These are phyloP conservation scores for Nannospalax galili DNA, from an alignment of 2,113 vertebrate genomes.

Conservation along the genomic window DNA sequence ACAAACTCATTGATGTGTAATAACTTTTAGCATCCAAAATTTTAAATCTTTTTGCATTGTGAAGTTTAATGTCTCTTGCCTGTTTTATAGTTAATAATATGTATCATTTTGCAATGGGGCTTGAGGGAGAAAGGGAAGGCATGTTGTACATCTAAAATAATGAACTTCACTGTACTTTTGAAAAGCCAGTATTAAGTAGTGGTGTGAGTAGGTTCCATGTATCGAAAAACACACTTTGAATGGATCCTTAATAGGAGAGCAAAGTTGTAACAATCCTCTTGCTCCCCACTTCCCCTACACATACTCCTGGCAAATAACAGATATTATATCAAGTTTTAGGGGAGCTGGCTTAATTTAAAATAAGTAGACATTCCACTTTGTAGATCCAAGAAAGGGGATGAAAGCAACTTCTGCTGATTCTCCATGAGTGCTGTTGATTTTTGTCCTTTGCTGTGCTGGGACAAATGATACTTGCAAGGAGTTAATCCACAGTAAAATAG, in stretches of 20 bases:
- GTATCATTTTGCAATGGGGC: background rate
- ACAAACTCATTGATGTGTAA: conserved; percentile 84
- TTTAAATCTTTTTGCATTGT: conserved; percentile 81
- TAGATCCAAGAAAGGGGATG: background rate
- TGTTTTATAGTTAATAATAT: conserved; percentile 68
- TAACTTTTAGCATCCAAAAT: conserved; percentile 83
- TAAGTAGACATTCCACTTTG: background rate
- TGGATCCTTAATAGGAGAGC: conserved; percentile 12
- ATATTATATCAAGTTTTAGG: background rate
- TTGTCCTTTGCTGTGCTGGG: background rate
- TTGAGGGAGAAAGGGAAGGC: background rate
- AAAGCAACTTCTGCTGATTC: conserved; percentile 34
- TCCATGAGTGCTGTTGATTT: background rate
- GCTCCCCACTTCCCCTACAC: background rate
- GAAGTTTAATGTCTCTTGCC: conserved; percentile 79
- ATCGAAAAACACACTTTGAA: background rate
- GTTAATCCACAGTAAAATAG: background rate
- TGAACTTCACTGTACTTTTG: background rate
- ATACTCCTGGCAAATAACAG: conserved; percentile 14
- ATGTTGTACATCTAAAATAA: background rate
- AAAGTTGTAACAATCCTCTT: background rate
- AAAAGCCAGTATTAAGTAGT: background rate
- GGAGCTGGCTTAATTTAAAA: conserved; percentile 49
- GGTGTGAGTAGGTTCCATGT: background rate
- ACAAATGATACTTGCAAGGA: background rate